Evolutionary conservation across 1,140 invertebrate genomes (phyloP).

Genomic region (Aphidius gifuensis): DNA sequence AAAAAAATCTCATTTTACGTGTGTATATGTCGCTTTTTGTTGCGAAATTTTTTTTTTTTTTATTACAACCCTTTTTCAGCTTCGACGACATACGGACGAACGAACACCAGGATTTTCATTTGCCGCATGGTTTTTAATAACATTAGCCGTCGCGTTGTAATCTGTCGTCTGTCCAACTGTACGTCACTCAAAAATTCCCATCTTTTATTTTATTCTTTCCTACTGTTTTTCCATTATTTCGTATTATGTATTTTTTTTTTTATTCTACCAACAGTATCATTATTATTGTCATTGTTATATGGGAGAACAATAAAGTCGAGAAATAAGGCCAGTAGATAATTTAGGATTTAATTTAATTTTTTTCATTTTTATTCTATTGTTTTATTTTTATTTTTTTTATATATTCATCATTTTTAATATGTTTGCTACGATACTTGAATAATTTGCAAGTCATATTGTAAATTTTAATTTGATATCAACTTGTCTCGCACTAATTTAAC

Average conservation of each 20-base stretch:
- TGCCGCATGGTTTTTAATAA: constrained; percentile 40
- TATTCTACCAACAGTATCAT: neutral
- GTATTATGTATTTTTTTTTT: too few relatives aligned
- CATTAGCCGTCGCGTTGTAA: constrained; percentile 39
- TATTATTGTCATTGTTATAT: constrained; percentile 30
- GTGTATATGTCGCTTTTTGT: too few relatives aligned
- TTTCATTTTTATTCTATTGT: too few relatives aligned
- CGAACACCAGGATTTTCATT: constrained; percentile 30
- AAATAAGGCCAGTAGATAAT: constrained; percentile 8
- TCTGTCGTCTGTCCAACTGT: constrained; percentile 18
- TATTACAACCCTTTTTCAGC: neutral
- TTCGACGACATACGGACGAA: constrained; percentile 14
- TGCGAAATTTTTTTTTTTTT: too few relatives aligned
- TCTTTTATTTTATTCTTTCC: neutral
- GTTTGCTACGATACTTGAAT: too few relatives aligned
- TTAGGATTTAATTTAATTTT: too few relatives aligned
- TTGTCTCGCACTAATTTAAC: too few relatives aligned
- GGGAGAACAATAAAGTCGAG: constrained; percentile 9
- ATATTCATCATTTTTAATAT: too few relatives aligned
- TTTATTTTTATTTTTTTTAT: too few relatives aligned
- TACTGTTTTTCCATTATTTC: neutral
- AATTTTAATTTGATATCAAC: too few relatives aligned
- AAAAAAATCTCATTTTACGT: too few relatives aligned
- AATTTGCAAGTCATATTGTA: too few relatives aligned
- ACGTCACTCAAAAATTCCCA: constrained; percentile 16